A percentile compares a stretch with the other conserved stretches of the same genome.
phyloP scores from a whole-genome alignment of 2,113 vertebrate species.

The Butorides virescens region DNA sequence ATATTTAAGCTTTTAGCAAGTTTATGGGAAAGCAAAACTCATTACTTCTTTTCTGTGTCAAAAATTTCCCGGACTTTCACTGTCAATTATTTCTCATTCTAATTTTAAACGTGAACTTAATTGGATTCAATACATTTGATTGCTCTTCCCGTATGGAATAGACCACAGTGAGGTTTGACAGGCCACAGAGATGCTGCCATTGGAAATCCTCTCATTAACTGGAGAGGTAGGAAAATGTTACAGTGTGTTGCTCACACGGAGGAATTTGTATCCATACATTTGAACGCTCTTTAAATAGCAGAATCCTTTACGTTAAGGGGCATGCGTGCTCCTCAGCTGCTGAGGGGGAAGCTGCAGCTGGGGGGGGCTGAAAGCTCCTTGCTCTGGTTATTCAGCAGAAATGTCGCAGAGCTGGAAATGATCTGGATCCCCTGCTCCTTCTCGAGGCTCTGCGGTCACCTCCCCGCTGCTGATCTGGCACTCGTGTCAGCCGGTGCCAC shows the following conservation, averaged over 20 bases:
- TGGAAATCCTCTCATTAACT: not conserved
- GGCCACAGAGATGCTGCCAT: not conserved
- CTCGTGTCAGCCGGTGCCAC: accelerated
- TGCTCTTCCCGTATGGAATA: not conserved
- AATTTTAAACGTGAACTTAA: not conserved
- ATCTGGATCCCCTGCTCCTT: not conserved
- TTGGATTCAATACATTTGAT: not conserved
- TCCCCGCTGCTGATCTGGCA: not conserved
- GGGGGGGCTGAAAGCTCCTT: not conserved
- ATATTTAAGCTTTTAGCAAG: not conserved
- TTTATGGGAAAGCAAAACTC: not conserved
- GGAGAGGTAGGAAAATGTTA: not conserved
- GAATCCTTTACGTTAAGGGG: not conserved
- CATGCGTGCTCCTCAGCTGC: accelerated
- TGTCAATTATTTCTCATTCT: not conserved
- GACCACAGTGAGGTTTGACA: not conserved
- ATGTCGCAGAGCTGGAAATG: accelerated
- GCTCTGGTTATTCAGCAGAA: not conserved
- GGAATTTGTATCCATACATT: not conserved
- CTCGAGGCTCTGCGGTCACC: accelerated
- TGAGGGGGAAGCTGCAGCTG: not conserved
- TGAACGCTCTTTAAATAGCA: not conserved
- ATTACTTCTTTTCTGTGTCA: not conserved
- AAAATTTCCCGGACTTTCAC: not conserved
- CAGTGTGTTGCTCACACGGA: accelerated